A percentile compares a stretch with the other conserved stretches of the same genome.
phyloP scores from a whole-genome alignment of 2,888 invertebrate genomes.

The Nycteola revayana region DNA sequence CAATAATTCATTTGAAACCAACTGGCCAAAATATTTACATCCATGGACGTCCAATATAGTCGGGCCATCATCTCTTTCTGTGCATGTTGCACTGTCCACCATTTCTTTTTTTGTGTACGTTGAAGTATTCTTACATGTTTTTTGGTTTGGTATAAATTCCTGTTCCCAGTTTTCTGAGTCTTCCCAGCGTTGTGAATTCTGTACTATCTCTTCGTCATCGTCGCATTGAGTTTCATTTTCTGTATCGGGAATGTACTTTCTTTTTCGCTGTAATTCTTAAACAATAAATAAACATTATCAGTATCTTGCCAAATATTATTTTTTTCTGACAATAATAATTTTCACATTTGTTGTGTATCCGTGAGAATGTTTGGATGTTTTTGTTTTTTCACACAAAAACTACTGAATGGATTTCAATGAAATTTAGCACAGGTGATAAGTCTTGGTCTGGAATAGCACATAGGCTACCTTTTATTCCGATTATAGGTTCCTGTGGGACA shows the following conservation, averaged over 20 bases:
- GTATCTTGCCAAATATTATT: too few species aligned
- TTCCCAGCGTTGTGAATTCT: conserved; percentile 19
- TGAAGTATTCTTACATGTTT: too few species aligned
- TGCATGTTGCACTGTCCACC: conserved; percentile 18
- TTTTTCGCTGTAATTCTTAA: conserved; percentile 7
- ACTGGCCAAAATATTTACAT: conserved; percentile 23
- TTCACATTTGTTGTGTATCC: too few species aligned
- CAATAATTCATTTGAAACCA: conserved; percentile 22
- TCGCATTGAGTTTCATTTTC: conserved; percentile 25
- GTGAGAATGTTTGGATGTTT: too few species aligned
- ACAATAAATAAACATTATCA: too few species aligned
- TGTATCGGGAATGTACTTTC: conserved; percentile 24
- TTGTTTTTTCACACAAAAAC: too few species aligned
- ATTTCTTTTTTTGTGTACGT: conserved; percentile 16
- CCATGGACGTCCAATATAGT: conserved; percentile 16
- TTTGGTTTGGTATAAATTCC: background rate
- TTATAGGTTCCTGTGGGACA: too few species aligned
- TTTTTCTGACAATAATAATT: too few species aligned
- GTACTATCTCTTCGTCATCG: conserved; percentile 18
- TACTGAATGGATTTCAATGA: too few species aligned
- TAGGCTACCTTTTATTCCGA: too few species aligned
- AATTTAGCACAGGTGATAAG: too few species aligned
- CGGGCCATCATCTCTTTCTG: conserved; percentile 9
- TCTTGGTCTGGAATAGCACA: too few species aligned
- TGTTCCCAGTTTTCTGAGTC: conserved; percentile 18